Conservation (phyloP, 2,888 invertebrate species). For the Epicampocera succincta region DNA sequence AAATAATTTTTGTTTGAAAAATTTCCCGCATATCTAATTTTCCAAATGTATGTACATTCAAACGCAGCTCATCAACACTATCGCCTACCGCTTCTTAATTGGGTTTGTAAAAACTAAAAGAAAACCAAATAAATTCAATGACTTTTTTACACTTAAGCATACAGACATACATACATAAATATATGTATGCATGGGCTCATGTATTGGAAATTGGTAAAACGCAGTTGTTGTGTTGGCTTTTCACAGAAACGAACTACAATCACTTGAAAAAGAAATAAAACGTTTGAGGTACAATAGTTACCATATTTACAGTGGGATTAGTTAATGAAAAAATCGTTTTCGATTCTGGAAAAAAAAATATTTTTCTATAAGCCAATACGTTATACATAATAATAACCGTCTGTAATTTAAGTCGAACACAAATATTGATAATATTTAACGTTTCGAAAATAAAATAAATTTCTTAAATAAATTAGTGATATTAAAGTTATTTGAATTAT, state of each 20-base stretch:
- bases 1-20: slow-evolving; percentile 11
- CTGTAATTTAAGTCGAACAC: no score
- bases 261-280: not conserved
- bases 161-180: no score
- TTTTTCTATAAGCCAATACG: no score
- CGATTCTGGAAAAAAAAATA: no score
- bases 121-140: slow-evolving; percentile 9
- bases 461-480: no score
- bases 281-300: not conserved
- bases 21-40: slow-evolving; percentile 53
- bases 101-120: slow-evolving; percentile 37
- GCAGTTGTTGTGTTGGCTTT: slow-evolving; percentile 9
- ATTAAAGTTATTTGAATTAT: no score
- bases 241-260: slow-evolving; percentile 5
- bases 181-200: no score
- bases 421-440: no score
- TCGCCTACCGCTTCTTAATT: slow-evolving; percentile 46
- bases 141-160: no score
- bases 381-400: no score
- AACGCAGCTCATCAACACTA: slow-evolving; percentile 22
- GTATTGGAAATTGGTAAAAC: slow-evolving; percentile 27
- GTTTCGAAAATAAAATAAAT: no score
- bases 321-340: slow-evolving; percentile 1
- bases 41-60: slow-evolving; percentile 12
- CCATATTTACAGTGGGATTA: not conserved